Evolutionary conservation across 2,113 vertebrate species (phyloP), one percentile per base, ranked within the genome.

Genomic region (Ctenodactylus gundi): DNA sequence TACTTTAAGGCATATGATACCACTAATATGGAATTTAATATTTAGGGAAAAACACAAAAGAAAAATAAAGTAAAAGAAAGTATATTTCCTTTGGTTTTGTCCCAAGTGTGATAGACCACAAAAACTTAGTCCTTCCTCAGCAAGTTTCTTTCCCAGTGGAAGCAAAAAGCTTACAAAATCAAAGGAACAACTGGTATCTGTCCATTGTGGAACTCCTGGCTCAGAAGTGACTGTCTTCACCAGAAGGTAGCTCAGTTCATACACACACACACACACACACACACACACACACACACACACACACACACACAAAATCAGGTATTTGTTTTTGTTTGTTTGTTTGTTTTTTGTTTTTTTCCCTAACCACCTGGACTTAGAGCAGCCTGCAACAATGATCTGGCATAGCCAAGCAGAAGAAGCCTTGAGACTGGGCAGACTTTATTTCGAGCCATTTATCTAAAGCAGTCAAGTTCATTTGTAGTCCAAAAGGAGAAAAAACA

Each of bases 41-140:
- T 53, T 85, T 81, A 68, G 70, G 36, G n/a, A n/a, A 93, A 94
- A 76, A 78, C 7, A 80, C 67, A 23, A 85, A 81, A 75, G 49
- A 64, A 91, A n/a, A 82, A 85, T 55, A 72, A 83, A 80, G 8
- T 53, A 65, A 34, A 82, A 90, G 7, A 78, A 80, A 92, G 11
- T 31, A 1, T 55, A 29, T 84, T 94, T 31, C 27, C 18, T 88
- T 81, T 34, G 9, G 25, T 88, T 86, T 90, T 34, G 41, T 53
- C 41, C 46, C n/a, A 92, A 87, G 62, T 20, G 7, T 60, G 34
- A 81, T 90, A 60, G 9, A 51, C 39, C 87, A 21, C 34, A 70
- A 91, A 70, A 84, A 13, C 20, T 25, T 34, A 15, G 13, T 51
- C 34, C 31, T 39, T 49, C 39, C 65, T 68, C n/a, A 29, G 27